Conservation (phyloP, 2,888 invertebrate genomes). For the Hyles lineata region DNA sequence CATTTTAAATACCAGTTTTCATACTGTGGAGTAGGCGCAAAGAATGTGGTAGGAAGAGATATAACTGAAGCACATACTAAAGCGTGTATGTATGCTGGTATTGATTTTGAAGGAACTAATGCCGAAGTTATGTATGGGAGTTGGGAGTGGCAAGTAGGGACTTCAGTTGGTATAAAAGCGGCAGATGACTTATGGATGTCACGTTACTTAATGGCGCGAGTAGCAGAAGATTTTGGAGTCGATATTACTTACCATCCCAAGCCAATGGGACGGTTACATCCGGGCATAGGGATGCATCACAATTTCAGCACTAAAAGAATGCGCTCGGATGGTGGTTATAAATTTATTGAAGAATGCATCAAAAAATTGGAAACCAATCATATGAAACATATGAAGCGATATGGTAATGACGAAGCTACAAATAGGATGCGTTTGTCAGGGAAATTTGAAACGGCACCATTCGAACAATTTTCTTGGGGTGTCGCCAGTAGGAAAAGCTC, state of each 20-base stretch:
- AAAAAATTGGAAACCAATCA: constrained; percentile 95
- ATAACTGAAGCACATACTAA: constrained; percentile 93
- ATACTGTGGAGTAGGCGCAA: constrained; percentile 98
- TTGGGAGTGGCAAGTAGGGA: constrained; percentile 96
- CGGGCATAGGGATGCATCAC: constrained; percentile 94
- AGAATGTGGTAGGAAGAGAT: constrained; percentile 96
- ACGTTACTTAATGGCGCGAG: constrained; percentile 91
- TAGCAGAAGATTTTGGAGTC: constrained; percentile 94
- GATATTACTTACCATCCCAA: constrained; percentile 89
- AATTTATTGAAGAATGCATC: constrained; percentile 94
- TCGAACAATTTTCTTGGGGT: constrained; percentile 95
- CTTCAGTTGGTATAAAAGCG: constrained; percentile 92
- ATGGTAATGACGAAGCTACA: constrained; percentile 95
- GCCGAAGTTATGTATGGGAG: constrained; percentile 98
- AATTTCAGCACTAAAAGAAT: constrained; percentile 95
- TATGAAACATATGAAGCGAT: constrained; percentile 94
- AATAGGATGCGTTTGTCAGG: constrained; percentile 97
- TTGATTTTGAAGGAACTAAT: constrained; percentile 96
- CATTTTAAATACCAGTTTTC: constrained; percentile 93
- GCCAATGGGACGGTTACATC: constrained; percentile 93
- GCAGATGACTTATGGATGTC: constrained; percentile 95
- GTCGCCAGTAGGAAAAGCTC: constrained; percentile 96
- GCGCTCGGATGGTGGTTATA: constrained; percentile 91
- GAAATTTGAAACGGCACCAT: constrained; percentile 96
- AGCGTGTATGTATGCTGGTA: constrained; percentile 96